Evolutionary conservation across 2,797 vertebrate genomes (phyloP), one percentile per base, ranked within the genome.

Genomic region (Pyrocephalus nanus): DNA sequence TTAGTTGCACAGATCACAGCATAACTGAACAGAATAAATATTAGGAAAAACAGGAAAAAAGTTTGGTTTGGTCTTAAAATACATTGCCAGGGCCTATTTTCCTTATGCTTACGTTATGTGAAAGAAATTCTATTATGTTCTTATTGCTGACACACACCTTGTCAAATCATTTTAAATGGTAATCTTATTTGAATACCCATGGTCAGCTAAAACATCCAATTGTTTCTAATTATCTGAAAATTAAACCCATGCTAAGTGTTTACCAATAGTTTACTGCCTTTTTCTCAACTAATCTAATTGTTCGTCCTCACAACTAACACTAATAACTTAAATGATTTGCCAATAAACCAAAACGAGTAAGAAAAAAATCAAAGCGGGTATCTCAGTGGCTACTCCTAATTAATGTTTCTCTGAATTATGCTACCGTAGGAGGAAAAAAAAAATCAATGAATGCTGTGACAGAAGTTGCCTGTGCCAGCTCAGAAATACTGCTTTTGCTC

Each of bases 211-310:
- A 96, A 72, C 48, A 95, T 54, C 40, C 55, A 75, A 94, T 92
- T 95, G 79, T 47, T 97, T 89, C 92, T 91, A 93, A 97, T 97
- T 96, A 93, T 88, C 75, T 95, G 66, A 69, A 97, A 96, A 93
- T 89, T 73, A 97, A 96, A 92, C 65, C 67, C 40, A 43, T 29
- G 55, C 30, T 91, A 96, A 96, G 38, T 85, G 81, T 79, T 95
- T 96, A 82, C 85, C 74, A 95, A 95, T 96, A 88, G 67, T 80
- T 97, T 86, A 86, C 93, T 92, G 94, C 51, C 78, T 95, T 95
- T 95, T 93, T 60, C 62, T 62, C 85, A 92, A 84, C 87, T 94
- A 92, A 96, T 92, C 50, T 27, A 55, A 91, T 76, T 96, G 61
- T 34, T 94, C 77, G 29, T 72, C 89, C 78, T 95, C 73, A 92